Conservation (phyloP, 2,797 vertebrate species). For the Chelidonichthys spinosus region DNA sequence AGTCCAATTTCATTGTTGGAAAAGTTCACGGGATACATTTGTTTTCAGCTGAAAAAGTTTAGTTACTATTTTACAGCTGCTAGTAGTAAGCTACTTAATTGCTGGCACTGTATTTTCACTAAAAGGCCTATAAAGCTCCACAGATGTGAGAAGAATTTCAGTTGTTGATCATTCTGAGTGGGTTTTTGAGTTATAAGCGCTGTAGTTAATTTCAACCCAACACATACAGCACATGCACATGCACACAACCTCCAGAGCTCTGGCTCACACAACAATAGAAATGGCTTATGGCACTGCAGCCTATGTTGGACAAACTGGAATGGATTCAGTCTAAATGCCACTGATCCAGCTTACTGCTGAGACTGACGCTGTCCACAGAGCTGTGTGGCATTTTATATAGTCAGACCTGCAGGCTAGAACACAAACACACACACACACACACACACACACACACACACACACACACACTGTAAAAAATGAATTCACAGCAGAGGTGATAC, state of each 20-base stretch:
- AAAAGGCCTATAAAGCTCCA: too few relatives aligned
- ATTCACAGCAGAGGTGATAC: conserved; percentile 13
- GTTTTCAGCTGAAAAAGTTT: too few relatives aligned
- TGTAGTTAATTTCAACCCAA: too few relatives aligned
- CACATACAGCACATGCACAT: too few relatives aligned
- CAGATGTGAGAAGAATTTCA: too few relatives aligned
- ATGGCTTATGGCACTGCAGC: background rate
- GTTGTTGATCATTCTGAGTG: too few relatives aligned
- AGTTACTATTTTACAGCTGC: too few relatives aligned
- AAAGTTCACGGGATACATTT: too few relatives aligned
- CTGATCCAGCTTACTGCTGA: conserved; percentile 5
- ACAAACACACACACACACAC: background rate
- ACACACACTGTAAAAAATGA: background rate
- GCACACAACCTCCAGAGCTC: background rate
- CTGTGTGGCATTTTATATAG: conserved; percentile 26
- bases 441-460: background rate
- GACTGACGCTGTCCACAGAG: conserved; percentile 9
- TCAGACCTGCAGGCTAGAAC: background rate
- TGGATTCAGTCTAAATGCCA: conserved; percentile 31
- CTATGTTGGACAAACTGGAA: conserved; percentile 6
- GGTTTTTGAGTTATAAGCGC: too few relatives aligned
- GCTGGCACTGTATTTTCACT: too few relatives aligned
- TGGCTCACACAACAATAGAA: background rate
- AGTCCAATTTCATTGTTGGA: too few relatives aligned
- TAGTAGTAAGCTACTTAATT: too few relatives aligned